Conservation (phyloP, 2,888 invertebrate genomes). For the Papilio elwesi region DNA sequence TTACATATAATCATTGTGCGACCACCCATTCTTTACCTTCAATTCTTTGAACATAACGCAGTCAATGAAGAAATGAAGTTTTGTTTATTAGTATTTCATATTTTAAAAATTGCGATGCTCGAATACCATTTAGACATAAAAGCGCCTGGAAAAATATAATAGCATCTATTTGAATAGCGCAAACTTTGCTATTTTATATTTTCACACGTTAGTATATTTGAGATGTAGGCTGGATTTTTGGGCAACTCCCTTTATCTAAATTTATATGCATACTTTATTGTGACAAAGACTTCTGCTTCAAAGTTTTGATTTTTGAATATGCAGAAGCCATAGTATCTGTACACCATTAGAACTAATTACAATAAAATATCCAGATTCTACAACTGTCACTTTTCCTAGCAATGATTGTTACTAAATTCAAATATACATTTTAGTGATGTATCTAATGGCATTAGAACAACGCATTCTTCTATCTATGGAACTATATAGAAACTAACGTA, state of each 20-base stretch:
- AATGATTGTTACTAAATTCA: too few relatives aligned
- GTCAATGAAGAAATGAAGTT: background rate
- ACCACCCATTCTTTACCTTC: slow-evolving; percentile 8
- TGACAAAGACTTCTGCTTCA: too few relatives aligned
- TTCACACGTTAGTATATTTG: background rate
- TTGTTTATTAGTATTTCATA: background rate
- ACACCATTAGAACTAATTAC: too few relatives aligned
- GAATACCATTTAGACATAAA: slow-evolving; percentile 9
- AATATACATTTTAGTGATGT: background rate
- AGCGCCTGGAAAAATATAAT: background rate
- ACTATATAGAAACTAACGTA: slow-evolving; percentile 38
- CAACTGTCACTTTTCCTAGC: too few relatives aligned
- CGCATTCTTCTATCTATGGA: slow-evolving; percentile 18
- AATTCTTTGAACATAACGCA: background rate
- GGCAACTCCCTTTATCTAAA: too few relatives aligned
- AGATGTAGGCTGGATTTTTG: too few relatives aligned
- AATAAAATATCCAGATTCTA: too few relatives aligned
- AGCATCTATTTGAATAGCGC: background rate
- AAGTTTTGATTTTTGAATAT: too few relatives aligned
- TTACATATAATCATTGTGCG: slow-evolving; percentile 20
- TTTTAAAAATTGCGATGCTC: slow-evolving; percentile 11
- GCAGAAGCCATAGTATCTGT: too few relatives aligned
- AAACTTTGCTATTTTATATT: slow-evolving; percentile 1
- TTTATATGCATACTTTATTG: too few relatives aligned
- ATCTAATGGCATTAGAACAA: background rate